Evolutionary conservation across 1,140 invertebrate species (phyloP).

Genomic region (Plodia interpunctella): DNA sequence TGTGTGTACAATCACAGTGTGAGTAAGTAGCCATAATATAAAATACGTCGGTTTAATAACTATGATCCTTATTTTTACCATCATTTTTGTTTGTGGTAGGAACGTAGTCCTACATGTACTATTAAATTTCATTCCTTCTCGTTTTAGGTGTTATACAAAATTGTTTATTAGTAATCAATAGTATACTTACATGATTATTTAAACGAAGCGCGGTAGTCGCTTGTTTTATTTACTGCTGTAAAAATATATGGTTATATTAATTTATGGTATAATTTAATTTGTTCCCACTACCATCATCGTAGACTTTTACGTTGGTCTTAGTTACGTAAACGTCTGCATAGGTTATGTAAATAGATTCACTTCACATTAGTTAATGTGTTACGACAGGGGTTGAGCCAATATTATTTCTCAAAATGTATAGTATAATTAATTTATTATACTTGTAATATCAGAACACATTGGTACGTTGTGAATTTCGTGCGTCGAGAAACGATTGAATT

Average conservation of each 20-base stretch:
- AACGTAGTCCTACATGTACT: background rate
- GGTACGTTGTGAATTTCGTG: background rate
- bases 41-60: background rate
- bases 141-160: constrained; percentile 48
- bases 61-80: constrained; percentile 6
- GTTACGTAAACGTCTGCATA: background rate
- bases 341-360: constrained; percentile 70
- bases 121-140: constrained; percentile 64
- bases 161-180: constrained; percentile 15
- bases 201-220: constrained; percentile 15
- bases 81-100: background rate
- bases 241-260: constrained; percentile 23
- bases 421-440: constrained; percentile 19
- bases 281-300: constrained; percentile 36
- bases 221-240: constrained; percentile 21
- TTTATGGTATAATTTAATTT: constrained; percentile 36
- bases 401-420: constrained; percentile 22
- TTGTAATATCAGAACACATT: background rate
- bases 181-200: constrained; percentile 20
- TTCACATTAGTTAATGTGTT: constrained; percentile 22
- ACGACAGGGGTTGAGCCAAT: constrained; percentile 14
- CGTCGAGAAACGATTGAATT: background rate
- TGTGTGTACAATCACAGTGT: constrained; percentile 8
- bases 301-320: constrained; percentile 23
- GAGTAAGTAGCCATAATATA: constrained; percentile 16